Conservation (phyloP, 2,113 vertebrate genomes). For the Lipotes vexillifer region DNA sequence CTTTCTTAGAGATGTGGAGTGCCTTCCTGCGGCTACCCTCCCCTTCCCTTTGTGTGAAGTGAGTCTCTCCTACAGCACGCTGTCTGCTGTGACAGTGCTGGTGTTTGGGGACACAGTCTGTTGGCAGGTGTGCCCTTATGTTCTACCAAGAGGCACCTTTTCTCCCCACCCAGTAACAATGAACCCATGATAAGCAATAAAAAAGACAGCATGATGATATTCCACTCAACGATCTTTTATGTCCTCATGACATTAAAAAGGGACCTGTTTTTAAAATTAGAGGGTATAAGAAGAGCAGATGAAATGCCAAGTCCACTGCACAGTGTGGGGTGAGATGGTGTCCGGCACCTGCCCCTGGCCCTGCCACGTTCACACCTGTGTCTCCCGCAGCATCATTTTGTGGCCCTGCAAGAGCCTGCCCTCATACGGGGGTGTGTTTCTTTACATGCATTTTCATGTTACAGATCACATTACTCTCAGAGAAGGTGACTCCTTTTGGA, state of each 20-base stretch:
- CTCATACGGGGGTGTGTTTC: not conserved
- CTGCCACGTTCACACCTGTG: not conserved
- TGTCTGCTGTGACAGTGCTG: not conserved
- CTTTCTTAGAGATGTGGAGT: not conserved
- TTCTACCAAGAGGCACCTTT: not conserved
- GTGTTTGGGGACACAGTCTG: not conserved
- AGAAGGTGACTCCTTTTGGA: not conserved
- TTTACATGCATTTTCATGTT: not conserved
- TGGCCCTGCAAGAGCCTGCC: not conserved
- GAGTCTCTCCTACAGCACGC: not conserved
- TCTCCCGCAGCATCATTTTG: fast-evolving
- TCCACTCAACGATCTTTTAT: not conserved
- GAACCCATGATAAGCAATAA: not conserved
- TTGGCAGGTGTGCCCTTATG: not conserved
- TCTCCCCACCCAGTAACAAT: not conserved
- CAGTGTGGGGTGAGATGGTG: not conserved
- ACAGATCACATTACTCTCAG: not conserved
- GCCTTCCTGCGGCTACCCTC: not conserved
- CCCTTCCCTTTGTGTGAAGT: not conserved
- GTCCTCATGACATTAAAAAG: not conserved
- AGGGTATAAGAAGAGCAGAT: not conserved
- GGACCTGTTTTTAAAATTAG: not conserved
- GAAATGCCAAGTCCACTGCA: not conserved
- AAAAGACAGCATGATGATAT: too few relatives aligned
- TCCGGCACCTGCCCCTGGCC: not conserved